phyloP scores from a whole-genome alignment of 2,113 vertebrate species.

The Sphyrna mokarran region DNA sequence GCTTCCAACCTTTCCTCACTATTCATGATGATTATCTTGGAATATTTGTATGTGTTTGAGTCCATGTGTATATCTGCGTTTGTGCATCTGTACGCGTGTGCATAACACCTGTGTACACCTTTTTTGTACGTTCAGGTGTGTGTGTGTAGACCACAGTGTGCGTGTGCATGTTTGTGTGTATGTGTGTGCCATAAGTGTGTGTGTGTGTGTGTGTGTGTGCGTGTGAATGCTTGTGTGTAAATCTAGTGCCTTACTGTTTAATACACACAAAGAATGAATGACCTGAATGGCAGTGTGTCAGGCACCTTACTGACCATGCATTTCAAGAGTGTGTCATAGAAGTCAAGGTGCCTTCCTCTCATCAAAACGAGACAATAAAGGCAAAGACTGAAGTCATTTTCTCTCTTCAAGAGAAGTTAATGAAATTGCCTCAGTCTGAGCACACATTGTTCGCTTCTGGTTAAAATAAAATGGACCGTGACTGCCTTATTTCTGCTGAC shows the following conservation, averaged over 20 bases:
- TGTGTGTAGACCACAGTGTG: no score
- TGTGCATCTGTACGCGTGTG: no score
- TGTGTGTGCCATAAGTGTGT: neutral
- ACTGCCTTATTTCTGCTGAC: constrained; percentile 33
- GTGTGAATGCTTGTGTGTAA: neutral
- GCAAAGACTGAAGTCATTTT: constrained; percentile 17
- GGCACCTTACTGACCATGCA: no score
- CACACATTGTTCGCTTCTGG: neutral
- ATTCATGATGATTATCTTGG: neutral
- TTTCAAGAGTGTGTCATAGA: neutral
- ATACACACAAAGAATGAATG: neutral
- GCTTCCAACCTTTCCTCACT: neutral
- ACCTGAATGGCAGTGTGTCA: neutral
- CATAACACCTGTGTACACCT: no score
- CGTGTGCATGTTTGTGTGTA: no score
- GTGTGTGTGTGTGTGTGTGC: neutral
- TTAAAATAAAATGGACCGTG: constrained; percentile 12
- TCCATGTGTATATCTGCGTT: no score
- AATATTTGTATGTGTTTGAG: no score
- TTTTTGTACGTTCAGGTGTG: neutral
- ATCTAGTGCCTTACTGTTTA: neutral
- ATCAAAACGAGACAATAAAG: constrained; percentile 6
- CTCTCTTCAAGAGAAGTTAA: neutral
- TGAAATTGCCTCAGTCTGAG: constrained; percentile 13
- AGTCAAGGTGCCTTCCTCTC: constrained; percentile 1